Conservation (phyloP, 2,113 vertebrate species). For the Pachyramphus minor region DNA sequence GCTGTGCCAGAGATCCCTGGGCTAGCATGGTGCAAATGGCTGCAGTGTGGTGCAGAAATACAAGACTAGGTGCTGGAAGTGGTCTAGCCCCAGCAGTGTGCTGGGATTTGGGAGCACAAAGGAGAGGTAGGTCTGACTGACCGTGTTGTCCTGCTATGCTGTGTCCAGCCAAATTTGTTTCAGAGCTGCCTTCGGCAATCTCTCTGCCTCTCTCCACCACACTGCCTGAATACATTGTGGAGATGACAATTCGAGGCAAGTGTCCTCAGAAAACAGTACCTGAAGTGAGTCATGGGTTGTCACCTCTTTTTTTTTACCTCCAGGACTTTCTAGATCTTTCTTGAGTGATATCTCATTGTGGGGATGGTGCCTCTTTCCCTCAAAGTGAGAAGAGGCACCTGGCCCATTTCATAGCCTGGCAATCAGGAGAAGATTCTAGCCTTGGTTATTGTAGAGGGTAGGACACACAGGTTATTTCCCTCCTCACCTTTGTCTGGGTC, state of each 20-base stretch:
- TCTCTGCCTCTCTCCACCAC: neutral
- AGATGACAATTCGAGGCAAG: neutral
- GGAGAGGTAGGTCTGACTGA: neutral
- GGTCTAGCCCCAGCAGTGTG: neutral
- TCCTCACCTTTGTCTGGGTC: neutral
- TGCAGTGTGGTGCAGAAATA: neutral
- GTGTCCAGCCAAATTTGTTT: neutral
- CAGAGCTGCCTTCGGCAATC: neutral
- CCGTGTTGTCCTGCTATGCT: fast-evolving
- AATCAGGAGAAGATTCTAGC: neutral
- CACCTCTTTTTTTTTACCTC: neutral
- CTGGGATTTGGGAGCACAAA: neutral
- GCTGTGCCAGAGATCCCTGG: neutral
- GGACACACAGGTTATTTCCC: neutral
- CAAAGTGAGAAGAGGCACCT: neutral
- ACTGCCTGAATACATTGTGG: neutral
- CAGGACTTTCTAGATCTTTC: neutral
- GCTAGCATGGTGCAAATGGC: neutral
- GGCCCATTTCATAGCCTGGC: neutral
- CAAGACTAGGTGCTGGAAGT: neutral
- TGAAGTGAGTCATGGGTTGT: neutral
- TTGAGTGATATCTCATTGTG: neutral
- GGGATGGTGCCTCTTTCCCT: neutral
- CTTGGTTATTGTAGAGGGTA: neutral
- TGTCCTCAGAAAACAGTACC: neutral